These are phyloP conservation scores for Phortica magna DNA, from an alignment of 2,888 invertebrate genomes.

Conservation along the genomic window DNA sequence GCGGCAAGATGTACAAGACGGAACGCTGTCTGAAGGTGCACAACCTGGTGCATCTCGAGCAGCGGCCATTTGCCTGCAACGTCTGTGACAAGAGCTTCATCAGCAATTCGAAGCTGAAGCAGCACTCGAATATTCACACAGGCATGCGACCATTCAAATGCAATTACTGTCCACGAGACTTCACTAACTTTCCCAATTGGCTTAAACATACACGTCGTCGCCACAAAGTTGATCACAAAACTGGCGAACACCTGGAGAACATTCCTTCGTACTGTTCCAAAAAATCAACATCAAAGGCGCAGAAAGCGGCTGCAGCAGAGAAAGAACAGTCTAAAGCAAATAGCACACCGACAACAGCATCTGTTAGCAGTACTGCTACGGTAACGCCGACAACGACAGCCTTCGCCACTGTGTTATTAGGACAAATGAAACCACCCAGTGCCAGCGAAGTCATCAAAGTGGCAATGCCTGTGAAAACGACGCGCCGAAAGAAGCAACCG, in stretches of 20 bases:
- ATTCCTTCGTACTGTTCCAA: conserved; percentile 77
- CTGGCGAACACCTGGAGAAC: conserved; percentile 76
- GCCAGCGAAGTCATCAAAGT: conserved; percentile 38
- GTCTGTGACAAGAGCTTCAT: conserved; percentile 81
- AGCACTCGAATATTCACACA: conserved; percentile 81
- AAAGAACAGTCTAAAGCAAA: conserved; percentile 32
- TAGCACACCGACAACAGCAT: conserved; percentile 6
- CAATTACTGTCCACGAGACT: conserved; percentile 81
- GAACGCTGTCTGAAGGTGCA: conserved; percentile 81
- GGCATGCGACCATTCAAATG: conserved; percentile 81
- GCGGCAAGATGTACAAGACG: conserved; percentile 79
- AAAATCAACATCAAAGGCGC: conserved; percentile 69
- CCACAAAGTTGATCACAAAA: conserved; percentile 79
- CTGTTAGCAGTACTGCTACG: not conserved
- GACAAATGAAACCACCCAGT: not conserved
- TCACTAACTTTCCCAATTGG: conserved; percentile 82
- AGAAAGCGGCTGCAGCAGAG: conserved; percentile 58
- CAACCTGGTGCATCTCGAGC: conserved; percentile 80
- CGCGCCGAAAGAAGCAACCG: conserved; percentile 63
- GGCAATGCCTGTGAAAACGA: conserved; percentile 49
- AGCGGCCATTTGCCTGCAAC: conserved; percentile 80
- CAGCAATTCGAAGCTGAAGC: conserved; percentile 81
- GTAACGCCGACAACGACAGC: not conserved
- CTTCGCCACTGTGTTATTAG: not conserved
- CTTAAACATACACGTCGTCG: conserved; percentile 81